Evolutionary conservation across 2,888 invertebrate genomes (phyloP), one percentile per base, ranked within the genome.

Genomic region (Therioaphis trifolii): DNA sequence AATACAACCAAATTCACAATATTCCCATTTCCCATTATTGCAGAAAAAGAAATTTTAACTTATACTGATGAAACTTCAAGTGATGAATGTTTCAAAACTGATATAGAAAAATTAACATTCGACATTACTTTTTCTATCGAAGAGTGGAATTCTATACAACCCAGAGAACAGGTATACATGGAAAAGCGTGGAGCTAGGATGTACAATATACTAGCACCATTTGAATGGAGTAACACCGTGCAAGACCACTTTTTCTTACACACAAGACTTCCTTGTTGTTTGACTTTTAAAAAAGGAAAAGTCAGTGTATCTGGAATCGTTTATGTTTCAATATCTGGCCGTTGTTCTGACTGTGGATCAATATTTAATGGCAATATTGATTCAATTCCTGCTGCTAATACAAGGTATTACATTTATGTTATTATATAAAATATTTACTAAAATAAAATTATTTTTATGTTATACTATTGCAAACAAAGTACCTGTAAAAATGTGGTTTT

Each of bases 81-180:
- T 61, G 61, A 61, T 61, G 61, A 61, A 61, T 29, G 27, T 61
- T 61, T 61, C 15, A 61, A 61, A 15, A 61, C 29, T 61, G 61
- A 61, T 2, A 61, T 27, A 61, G 55, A 66, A 40, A 71, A 58
- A 77, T 63, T 77, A 40, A 43, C 29, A 40, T 77, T 77, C n/a
- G 43, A 58, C 21, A 66, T 77, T 35, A 77, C 77, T 43, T 35
- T 77, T 29, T 58, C 40, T 43, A 15, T 58, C 40, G 58, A 77
- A 29, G 77, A 77, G 46, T 77, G 77, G 77, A 77, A 1, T n/a
- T 40, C 21, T 21, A 77, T 77, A 40, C 40, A 58, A 66, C 15
- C 55, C 15, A 27, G 29, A 61, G 24, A 77, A 43, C 12, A 40
- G 15, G 18, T 58, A 29, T 35, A 63, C 58, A 11, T 43, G 12